Conservation (phyloP, 1,140 invertebrate species). For the Nasonia giraulti region DNA sequence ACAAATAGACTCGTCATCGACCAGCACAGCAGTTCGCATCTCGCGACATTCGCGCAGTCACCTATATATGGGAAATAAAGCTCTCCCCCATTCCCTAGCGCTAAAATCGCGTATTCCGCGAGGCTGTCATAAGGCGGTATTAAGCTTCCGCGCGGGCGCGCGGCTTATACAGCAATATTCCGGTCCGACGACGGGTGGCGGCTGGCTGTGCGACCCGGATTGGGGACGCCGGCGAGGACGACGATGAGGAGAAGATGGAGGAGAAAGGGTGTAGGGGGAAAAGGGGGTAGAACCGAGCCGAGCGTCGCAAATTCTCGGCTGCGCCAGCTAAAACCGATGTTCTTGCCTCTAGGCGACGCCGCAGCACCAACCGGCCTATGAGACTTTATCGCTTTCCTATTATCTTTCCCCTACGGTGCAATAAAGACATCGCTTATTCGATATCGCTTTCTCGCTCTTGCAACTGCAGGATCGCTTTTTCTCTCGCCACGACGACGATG, state of each 20-base stretch:
- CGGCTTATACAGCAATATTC: conserved; percentile 60
- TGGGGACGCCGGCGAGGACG: conserved; percentile 3
- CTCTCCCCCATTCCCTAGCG: neutral
- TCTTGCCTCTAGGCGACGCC: conserved; percentile 42
- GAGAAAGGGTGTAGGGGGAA: neutral
- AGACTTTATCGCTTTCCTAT: conserved; percentile 53
- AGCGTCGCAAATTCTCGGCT: conserved; percentile 47
- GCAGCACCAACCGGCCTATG: conserved; percentile 49
- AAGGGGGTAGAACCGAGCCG: neutral
- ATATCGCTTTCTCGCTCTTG: conserved; percentile 26
- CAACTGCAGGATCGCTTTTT: neutral
- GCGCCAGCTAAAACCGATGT: conserved; percentile 43
- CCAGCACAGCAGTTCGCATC: neutral
- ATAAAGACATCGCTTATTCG: conserved; percentile 51
- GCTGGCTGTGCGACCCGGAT: conserved; percentile 2
- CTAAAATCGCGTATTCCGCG: conserved; percentile 44
- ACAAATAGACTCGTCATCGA: too few species aligned
- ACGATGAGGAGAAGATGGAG: conserved; percentile 16
- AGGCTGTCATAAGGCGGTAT: conserved; percentile 54
- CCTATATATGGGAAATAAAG: conserved; percentile 37
- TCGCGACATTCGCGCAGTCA: conserved; percentile 32
- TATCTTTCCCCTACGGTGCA: conserved; percentile 47
- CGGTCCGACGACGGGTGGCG: conserved; percentile 35
- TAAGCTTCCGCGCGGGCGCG: conserved; percentile 46
- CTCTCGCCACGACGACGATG: neutral